Conservation (phyloP, 2,888 invertebrate species). For the Morpho deidamia region DNA sequence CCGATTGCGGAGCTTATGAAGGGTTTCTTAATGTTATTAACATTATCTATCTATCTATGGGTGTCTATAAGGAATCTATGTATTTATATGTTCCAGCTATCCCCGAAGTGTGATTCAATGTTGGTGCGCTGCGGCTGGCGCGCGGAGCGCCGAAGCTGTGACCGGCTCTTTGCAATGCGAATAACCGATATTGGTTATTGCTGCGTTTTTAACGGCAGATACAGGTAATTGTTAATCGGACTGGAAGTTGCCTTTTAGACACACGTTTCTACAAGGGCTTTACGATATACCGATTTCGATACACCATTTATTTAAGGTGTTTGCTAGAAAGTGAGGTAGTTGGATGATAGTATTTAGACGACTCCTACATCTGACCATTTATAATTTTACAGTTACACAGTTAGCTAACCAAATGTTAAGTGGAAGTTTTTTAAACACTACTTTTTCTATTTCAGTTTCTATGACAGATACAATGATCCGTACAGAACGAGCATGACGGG, state of each 20-base stretch:
- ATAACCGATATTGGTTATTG: slow-evolving; percentile 75
- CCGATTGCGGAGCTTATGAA: too few relatives aligned
- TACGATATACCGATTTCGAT: too few relatives aligned
- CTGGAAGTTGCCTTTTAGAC: too few relatives aligned
- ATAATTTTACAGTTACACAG: too few relatives aligned
- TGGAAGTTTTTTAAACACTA: not conserved
- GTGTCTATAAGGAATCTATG: not conserved
- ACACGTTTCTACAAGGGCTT: too few relatives aligned
- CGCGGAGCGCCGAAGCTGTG: slow-evolving; percentile 45
- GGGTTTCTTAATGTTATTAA: not conserved
- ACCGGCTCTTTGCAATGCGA: slow-evolving; percentile 53
- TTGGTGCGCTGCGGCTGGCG: slow-evolving; percentile 65
- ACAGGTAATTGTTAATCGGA: slow-evolving; percentile 30
- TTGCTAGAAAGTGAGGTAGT: too few relatives aligned
- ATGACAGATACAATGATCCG: slow-evolving; percentile 24
- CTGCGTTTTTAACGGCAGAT: slow-evolving; percentile 74
- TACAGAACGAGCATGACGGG: slow-evolving; percentile 30
- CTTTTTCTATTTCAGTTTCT: slow-evolving; percentile 19
- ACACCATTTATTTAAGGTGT: too few relatives aligned
- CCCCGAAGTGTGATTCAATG: slow-evolving; percentile 59
- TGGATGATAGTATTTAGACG: too few relatives aligned
- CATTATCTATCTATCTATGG: too few relatives aligned
- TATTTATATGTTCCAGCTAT: slow-evolving; percentile 39
- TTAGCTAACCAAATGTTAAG: too few relatives aligned
- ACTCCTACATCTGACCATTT: too few relatives aligned